A percentile compares a stretch with the other conserved stretches of the same genome.
Conservation (phyloP, 2,113 vertebrate species). For the Daphoenositta chrysoptera region DNA sequence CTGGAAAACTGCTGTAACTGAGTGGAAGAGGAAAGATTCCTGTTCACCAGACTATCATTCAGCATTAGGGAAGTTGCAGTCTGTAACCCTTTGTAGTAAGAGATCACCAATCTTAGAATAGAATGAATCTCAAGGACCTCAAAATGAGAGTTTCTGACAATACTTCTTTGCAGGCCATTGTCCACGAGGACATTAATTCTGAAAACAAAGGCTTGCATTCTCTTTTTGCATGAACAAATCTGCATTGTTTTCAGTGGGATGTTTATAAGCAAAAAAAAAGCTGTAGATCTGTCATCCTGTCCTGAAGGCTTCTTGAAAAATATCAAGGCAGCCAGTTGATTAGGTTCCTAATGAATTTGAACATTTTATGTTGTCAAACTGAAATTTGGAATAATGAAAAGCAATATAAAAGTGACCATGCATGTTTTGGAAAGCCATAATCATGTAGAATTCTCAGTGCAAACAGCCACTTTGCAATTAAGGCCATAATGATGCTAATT, state of each 20-base stretch:
- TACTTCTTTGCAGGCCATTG: not conserved
- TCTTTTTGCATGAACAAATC: not conserved
- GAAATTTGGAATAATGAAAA: not conserved
- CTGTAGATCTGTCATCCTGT: not conserved
- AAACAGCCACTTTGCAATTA: not conserved
- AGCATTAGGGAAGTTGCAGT: not conserved
- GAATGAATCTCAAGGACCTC: not conserved
- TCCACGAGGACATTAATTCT: not conserved
- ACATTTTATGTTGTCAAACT: not conserved
- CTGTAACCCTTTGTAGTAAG: not conserved
- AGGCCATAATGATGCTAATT: not conserved
- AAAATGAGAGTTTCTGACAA: not conserved
- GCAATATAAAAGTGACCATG: not conserved
- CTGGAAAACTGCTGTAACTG: not conserved
- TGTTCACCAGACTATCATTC: not conserved
- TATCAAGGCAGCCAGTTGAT: not conserved
- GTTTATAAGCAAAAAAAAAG: not conserved
- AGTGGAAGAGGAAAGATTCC: not conserved
- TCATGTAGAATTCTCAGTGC: not conserved
- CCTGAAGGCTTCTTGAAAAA: not conserved
- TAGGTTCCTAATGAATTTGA: not conserved
- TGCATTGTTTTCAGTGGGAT: not conserved
- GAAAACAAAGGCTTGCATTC: not conserved
- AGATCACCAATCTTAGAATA: not conserved
- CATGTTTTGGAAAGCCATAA: not conserved